Evolutionary conservation across 1,140 invertebrate genomes (phyloP), one percentile per base, ranked within the genome.

Genomic region (Andricus grossulariae): DNA sequence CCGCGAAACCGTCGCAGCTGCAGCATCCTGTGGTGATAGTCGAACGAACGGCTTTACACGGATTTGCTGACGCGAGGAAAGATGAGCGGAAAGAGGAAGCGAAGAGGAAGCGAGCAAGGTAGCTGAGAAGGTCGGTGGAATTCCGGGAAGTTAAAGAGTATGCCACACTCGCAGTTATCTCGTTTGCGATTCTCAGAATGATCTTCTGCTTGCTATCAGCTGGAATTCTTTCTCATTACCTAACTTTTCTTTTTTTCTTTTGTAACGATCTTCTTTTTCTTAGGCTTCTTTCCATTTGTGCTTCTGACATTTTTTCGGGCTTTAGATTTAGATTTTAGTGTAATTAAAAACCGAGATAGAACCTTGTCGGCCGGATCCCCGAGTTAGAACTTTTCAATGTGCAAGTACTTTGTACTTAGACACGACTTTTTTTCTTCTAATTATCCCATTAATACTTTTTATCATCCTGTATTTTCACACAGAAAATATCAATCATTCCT

Each of bases 21-120:
- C 6, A 60, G 57, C 12, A 57, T 57, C 21, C 21, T 57, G 19
- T 57, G 11, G 60, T 39, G 60, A 66, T 66, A 15, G 60, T 39
- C 60, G 10, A 60, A 60, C 60, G 10, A 60, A 60, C 21, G 19
- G 55, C 19, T 57, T 57, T 57, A 57, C 21, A 11, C 18, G 32
- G 60, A 66, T 66, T 39, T 66, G 60, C 60, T 66, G 32, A 66
- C 60, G 32, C 11, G 25, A 66, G 32, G 16, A n/a, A 66, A 66
- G 60, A 66, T 66, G 39, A 66, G 25, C 25, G 25, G 60, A 66
- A 66, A 66, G 32, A 66, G 32, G 32, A 66, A 66, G 60, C 60
- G 57, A 60, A 60, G 13, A 60, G 57, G 57, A 60, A 66, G 25
- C 25, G 39, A 45, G 60, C 60, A 66, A 66, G 60, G 60, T 39